phyloP scores from a whole-genome alignment of 2,888 invertebrate species.

The Cheilosia impressa region DNA sequence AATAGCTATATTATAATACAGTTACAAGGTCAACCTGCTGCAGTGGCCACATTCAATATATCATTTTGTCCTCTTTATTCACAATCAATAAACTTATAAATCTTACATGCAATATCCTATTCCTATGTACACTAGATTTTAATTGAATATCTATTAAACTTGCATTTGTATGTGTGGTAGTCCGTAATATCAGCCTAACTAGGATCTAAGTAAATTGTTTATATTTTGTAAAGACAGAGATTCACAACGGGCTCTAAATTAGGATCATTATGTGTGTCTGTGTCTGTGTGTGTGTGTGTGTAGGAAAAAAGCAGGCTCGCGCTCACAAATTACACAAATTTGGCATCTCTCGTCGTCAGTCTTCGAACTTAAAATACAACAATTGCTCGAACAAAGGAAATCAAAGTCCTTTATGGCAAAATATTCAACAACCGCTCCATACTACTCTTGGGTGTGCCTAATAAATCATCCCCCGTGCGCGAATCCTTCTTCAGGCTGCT shows the following conservation, averaged over 20 bases:
- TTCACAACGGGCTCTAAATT: constrained; percentile 35
- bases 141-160: constrained; percentile 55
- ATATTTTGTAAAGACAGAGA: constrained; percentile 48
- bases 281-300: not conserved
- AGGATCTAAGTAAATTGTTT: constrained; percentile 42
- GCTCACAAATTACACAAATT: constrained; percentile 12
- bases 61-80: constrained; percentile 31
- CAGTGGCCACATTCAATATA: constrained; percentile 51
- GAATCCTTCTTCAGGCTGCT: constrained; percentile 24
- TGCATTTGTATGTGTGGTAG: constrained; percentile 28
- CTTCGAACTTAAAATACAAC: constrained; percentile 61
- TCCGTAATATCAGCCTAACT: constrained; percentile 63
- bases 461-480: constrained; percentile 47
- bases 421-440: constrained; percentile 43
- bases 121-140: constrained; percentile 40
- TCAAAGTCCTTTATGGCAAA: too few relatives aligned
- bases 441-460: not conserved
- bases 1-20: constrained; percentile 57
- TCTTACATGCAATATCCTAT: constrained; percentile 3
- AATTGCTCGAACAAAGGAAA: constrained; percentile 31
- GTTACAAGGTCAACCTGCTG: constrained; percentile 44
- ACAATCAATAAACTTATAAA: constrained; percentile 30
- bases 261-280: constrained; percentile 21
- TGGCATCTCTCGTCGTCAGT: constrained; percentile 68
- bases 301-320: constrained; percentile 11